Conservation (phyloP, 2,888 invertebrate genomes). For the Pammene aurita region DNA sequence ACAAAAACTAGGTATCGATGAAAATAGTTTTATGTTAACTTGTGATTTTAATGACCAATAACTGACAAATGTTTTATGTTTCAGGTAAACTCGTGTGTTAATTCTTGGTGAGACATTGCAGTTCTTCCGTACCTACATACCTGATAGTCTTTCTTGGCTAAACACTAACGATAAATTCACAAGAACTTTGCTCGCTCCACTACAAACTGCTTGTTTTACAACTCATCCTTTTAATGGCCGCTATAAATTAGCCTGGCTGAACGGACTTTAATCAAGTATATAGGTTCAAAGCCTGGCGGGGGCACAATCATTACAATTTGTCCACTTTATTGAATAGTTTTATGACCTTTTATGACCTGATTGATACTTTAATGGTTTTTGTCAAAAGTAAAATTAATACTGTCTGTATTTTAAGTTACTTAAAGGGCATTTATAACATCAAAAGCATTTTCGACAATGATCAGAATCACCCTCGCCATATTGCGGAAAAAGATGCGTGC, state of each 20-base stretch:
- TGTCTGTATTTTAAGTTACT: background rate
- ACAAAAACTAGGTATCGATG: no score
- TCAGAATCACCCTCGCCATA: conserved; percentile 7
- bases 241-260: conserved; percentile 53
- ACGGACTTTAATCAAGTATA: conserved; percentile 48
- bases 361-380: conserved; percentile 4
- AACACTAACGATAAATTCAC: conserved; percentile 75
- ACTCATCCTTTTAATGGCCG: conserved; percentile 60
- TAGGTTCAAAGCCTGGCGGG: conserved; percentile 36
- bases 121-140: conserved; percentile 58
- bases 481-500: conserved; percentile 18
- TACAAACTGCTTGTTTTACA: conserved; percentile 64
- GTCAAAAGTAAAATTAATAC: background rate
- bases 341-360: conserved; percentile 4
- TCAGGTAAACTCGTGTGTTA: conserved; percentile 57
- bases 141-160: conserved; percentile 65
- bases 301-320: conserved; percentile 35
- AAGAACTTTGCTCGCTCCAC: conserved; percentile 65
- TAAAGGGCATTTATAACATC: background rate
- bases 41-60: background rate
- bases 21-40: no score
- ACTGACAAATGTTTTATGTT: conserved; percentile 55
- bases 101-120: conserved; percentile 47
- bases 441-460: conserved; percentile 8
- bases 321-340: conserved; percentile 27